Percentiles rank a stretch among this genome's conserved stretches.
These are phyloP conservation scores for Dendronephthya gigantea DNA, from an alignment of 64 coral and sea anemone genomes.

Conservation along the genomic window DNA sequence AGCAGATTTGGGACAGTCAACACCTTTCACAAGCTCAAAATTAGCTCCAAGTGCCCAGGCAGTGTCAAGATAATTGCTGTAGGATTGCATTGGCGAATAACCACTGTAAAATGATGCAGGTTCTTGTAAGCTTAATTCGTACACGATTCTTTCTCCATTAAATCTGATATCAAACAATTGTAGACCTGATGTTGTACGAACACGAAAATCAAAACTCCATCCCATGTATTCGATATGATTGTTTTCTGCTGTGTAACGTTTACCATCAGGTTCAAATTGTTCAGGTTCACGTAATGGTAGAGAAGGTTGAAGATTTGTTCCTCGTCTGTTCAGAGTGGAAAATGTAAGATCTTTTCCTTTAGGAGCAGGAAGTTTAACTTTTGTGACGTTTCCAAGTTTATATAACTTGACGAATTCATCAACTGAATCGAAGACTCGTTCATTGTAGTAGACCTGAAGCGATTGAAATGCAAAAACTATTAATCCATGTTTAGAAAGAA, in stretches of 20 bases:
- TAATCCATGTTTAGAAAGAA: too few species aligned
- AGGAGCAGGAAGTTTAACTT: constrained; percentile 36
- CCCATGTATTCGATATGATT: constrained; percentile 65
- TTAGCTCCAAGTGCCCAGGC: constrained; percentile 44
- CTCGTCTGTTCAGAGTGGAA: constrained; percentile 44
- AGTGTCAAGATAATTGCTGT: constrained; percentile 40
- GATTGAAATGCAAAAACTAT: not conserved
- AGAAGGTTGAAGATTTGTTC: constrained; percentile 23
- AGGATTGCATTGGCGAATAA: constrained; percentile 32
- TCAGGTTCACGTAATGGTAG: constrained; percentile 49
- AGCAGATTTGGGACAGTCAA: constrained; percentile 56
- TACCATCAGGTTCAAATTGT: constrained; percentile 67
- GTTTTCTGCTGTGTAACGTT: constrained; percentile 61
- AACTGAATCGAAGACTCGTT: constrained; percentile 23
- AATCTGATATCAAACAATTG: constrained; percentile 72
- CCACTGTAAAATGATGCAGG: constrained; percentile 49
- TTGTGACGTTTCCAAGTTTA: constrained; percentile 20
- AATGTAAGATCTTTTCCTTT: constrained; percentile 14
- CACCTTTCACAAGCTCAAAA: constrained; percentile 51
- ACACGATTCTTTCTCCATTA: constrained; percentile 55
- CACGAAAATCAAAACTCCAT: constrained; percentile 76
- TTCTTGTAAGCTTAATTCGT: constrained; percentile 84
- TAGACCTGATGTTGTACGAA: constrained; percentile 36
- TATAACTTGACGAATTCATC: constrained; percentile 28
- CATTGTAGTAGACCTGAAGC: constrained; percentile 37